These are phyloP conservation scores for Sclerurus mexicanus DNA, from an alignment of 2,113 vertebrate genomes.

Conservation along the genomic window DNA sequence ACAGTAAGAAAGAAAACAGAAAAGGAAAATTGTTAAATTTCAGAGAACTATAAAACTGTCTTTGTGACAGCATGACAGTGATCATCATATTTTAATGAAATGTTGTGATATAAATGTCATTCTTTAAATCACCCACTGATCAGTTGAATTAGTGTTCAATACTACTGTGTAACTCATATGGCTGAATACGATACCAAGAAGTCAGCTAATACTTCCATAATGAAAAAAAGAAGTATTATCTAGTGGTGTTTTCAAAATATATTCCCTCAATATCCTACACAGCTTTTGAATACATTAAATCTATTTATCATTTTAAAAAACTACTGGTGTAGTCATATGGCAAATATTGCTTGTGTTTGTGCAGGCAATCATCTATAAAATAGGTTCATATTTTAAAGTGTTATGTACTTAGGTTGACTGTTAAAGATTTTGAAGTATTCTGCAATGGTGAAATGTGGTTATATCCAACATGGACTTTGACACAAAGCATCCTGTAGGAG, in stretches of 20 bases:
- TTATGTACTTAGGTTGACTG: background rate
- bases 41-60: background rate
- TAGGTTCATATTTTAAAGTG: background rate
- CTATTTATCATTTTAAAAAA: background rate
- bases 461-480: background rate
- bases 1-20: background rate
- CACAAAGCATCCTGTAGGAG: background rate
- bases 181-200: background rate
- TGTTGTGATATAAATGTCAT: constrained; percentile 4
- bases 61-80: background rate
- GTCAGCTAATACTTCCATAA: background rate
- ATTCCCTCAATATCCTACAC: background rate
- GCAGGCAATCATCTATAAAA: background rate
- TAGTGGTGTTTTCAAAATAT: background rate
- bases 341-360: background rate
- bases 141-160: background rate
- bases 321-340: background rate
- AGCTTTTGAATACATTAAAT: background rate
- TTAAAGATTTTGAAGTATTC: background rate
- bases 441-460: background rate
- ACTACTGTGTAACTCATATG: background rate
- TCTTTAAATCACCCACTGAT: background rate
- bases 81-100: constrained; percentile 33
- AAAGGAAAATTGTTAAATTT: background rate
- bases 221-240: background rate